Evolutionary conservation across 2,888 invertebrate genomes (phyloP).

Genomic region (Apamea epomidion): DNA sequence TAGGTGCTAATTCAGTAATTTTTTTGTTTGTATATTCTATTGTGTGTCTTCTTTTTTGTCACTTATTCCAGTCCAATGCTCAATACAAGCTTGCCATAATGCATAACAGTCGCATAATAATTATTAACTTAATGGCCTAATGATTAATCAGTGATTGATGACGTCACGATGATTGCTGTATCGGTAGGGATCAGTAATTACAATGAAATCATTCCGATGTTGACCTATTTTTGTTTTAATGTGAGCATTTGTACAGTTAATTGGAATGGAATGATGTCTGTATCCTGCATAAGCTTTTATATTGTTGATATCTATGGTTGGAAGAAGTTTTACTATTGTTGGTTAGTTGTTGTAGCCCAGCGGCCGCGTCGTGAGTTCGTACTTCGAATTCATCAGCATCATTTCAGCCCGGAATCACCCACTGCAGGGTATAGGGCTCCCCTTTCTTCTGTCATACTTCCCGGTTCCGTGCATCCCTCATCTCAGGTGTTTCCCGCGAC

Average conservation of each 20-base stretch:
- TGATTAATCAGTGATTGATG: slow-evolving; percentile 27
- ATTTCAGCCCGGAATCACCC: too few species aligned
- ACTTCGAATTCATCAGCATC: too few species aligned
- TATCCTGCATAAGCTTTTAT: not conserved
- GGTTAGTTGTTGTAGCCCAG: not conserved
- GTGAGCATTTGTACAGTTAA: not conserved
- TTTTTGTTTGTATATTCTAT: not conserved
- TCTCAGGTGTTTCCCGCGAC: too few species aligned
- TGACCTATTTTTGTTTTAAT: slow-evolving; percentile 31
- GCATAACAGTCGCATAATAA: not conserved
- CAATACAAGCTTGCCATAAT: not conserved
- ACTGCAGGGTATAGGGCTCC: too few species aligned
- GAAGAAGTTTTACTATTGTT: not conserved
- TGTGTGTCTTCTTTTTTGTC: not conserved
- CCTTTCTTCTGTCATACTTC: too few species aligned
- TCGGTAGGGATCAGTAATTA: slow-evolving; percentile 29
- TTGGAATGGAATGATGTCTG: not conserved
- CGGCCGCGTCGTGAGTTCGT: too few species aligned
- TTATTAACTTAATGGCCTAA: slow-evolving; percentile 7
- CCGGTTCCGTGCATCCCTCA: too few species aligned
- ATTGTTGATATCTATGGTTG: not conserved
- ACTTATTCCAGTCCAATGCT: not conserved
- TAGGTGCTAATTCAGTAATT: too few species aligned
- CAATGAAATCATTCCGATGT: slow-evolving; percentile 28
- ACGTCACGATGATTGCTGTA: slow-evolving; percentile 14